Evolutionary conservation across 37 sponge, comb jelly and placozoan genomes (phyloP).

Genomic region (Amphimedon queenslandica): DNA sequence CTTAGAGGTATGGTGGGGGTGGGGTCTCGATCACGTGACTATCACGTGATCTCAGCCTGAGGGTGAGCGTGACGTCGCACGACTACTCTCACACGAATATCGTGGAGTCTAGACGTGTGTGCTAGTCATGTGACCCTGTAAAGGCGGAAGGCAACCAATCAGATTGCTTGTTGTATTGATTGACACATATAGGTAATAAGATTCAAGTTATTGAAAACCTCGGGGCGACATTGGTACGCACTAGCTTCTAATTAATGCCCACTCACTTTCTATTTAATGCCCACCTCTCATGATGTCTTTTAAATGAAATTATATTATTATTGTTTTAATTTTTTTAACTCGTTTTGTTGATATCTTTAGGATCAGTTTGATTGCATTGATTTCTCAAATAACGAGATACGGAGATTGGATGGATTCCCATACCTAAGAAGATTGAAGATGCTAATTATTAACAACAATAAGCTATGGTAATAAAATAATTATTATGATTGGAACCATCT

Average conservation of each 20-base stretch:
- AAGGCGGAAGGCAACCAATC: too few species aligned
- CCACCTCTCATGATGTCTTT: background rate
- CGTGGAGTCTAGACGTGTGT: too few species aligned
- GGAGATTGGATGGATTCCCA: constrained; percentile 93
- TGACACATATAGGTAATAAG: constrained; percentile 96
- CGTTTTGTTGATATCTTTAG: constrained; percentile 34
- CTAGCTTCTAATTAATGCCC: too few species aligned
- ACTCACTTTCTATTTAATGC: background rate
- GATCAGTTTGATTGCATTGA: constrained; percentile 98
- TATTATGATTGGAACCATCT: too few species aligned
- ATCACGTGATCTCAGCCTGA: constrained; percentile 9
- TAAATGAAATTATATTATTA: too few species aligned
- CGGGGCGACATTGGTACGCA: constrained; percentile 89
- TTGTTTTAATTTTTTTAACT: too few species aligned
- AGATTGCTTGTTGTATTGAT: too few species aligned
- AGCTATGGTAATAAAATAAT: constrained; percentile 74
- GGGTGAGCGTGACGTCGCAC: too few species aligned
- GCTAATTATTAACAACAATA: constrained; percentile 87
- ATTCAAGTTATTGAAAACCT: constrained; percentile 97
- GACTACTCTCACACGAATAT: too few species aligned
- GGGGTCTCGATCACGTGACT: background rate
- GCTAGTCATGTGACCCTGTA: too few species aligned
- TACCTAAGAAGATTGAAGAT: constrained; percentile 77
- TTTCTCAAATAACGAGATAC: constrained; percentile 96
- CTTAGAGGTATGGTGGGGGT: constrained; percentile 65